Evolutionary conservation across 2,113 vertebrate genomes (phyloP).

Genomic region (Oryzias javanicus): DNA sequence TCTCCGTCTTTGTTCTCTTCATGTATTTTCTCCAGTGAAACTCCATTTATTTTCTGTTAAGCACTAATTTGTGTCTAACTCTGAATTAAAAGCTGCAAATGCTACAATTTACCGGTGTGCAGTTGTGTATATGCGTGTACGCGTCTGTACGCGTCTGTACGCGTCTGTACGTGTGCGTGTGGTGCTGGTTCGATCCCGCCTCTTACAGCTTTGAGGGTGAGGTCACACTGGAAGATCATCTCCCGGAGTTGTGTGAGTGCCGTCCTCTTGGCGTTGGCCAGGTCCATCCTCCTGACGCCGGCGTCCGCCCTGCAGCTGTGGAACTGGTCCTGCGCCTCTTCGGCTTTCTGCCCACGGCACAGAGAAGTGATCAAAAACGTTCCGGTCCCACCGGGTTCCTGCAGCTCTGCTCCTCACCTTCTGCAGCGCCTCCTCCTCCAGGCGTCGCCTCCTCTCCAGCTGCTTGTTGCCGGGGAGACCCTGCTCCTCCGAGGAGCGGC

Average conservation of each 20-base stretch:
- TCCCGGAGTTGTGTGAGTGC: conserved; percentile 88
- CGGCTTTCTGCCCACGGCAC: conserved; percentile 78
- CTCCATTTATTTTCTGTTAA: too few relatives aligned
- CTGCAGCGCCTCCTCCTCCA: conserved; percentile 92
- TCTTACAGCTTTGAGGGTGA: conserved; percentile 96
- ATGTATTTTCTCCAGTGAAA: too few relatives aligned
- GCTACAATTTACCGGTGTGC: too few relatives aligned
- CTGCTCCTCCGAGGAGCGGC: conserved; percentile 89
- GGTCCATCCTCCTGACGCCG: conserved; percentile 80
- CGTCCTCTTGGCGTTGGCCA: conserved; percentile 87
- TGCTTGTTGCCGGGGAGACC: conserved; percentile 79
- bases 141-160: too few relatives aligned
- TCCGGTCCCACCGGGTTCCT: not conserved
- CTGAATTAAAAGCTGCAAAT: too few relatives aligned
- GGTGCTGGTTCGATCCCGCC: too few relatives aligned
- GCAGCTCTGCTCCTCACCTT: conserved; percentile 74
- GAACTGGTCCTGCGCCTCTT: conserved; percentile 92
- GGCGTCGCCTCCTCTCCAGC: conserved; percentile 87
- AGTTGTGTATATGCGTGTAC: too few relatives aligned
- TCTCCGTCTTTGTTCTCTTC: too few relatives aligned
- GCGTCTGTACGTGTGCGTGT: too few relatives aligned
- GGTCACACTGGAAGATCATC: conserved; percentile 94
- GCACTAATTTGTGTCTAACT: too few relatives aligned
- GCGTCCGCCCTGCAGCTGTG: conserved; percentile 85
- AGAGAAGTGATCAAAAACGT: conserved; percentile 1